Evolutionary conservation across 1,140 invertebrate genomes (phyloP).

Genomic region (Ceratina australensis): DNA sequence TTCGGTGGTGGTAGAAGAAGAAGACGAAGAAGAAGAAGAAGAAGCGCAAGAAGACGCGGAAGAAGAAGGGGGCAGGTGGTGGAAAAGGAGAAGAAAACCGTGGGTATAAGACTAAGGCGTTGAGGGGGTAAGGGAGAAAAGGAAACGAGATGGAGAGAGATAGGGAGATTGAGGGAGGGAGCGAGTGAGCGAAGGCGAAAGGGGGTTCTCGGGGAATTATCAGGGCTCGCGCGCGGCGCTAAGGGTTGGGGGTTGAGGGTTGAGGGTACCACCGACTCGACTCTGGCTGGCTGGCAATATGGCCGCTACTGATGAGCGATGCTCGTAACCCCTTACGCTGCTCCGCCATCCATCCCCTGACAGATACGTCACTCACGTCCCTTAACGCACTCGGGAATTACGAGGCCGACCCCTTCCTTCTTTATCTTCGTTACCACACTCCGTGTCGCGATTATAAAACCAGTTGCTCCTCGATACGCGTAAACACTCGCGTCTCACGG

Average conservation of each 20-base stretch:
- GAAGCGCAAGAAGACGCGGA: constrained; percentile 74
- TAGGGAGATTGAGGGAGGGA: constrained; percentile 43
- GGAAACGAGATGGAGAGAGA: constrained; percentile 45
- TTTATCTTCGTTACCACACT: constrained; percentile 61
- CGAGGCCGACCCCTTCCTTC: constrained; percentile 60
- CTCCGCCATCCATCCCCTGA: constrained; percentile 68
- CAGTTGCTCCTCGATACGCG: no score
- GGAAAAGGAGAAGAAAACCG: constrained; percentile 73
- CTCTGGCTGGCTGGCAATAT: constrained; percentile 71
- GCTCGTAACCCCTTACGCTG: constrained; percentile 72
- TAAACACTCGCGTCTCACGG: no score
- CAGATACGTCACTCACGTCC: constrained; percentile 66
- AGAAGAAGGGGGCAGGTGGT: constrained; percentile 61
- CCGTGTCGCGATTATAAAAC: no score
- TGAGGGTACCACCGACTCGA: constrained; percentile 43
- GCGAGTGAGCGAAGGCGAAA: constrained; percentile 53
- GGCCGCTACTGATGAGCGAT: constrained; percentile 78
- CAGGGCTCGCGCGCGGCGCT: constrained; percentile 68
- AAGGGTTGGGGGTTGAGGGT: constrained; percentile 54
- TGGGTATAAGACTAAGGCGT: constrained; percentile 70
- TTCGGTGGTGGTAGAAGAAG: constrained; percentile 66
- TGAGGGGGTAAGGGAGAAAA: constrained; percentile 41
- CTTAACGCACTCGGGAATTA: constrained; percentile 67
- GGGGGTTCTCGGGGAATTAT: constrained; percentile 69
- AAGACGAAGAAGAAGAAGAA: constrained; percentile 73